Percentiles rank a stretch among this genome's conserved stretches.
These are phyloP conservation scores for Andrena fulva DNA, from an alignment of 2,888 invertebrate species.

Conservation along the genomic window DNA sequence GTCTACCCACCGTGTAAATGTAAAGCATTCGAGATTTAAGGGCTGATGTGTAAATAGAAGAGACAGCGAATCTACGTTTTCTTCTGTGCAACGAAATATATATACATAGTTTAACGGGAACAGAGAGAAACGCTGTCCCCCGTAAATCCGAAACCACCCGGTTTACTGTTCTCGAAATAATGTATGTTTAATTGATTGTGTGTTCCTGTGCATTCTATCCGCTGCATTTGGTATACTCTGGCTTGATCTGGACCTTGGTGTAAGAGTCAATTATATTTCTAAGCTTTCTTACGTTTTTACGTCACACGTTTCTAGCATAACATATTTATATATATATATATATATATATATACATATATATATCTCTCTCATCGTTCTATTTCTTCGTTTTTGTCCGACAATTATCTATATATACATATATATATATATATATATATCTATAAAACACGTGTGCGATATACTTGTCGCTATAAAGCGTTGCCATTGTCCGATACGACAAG, in stretches of 20 bases:
- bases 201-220: conserved; percentile 84
- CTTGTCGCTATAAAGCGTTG: conserved; percentile 18
- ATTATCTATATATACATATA: not conserved
- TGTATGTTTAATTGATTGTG: conserved; percentile 83
- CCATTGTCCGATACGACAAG: conserved; percentile 14
- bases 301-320: conserved; percentile 63
- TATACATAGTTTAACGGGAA: conserved; percentile 17
- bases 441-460: conserved; percentile 12
- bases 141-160: conserved; percentile 50
- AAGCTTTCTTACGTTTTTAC: conserved; percentile 81
- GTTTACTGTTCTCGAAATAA: conserved; percentile 72
- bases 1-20: conserved; percentile 8
- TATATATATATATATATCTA: not conserved
- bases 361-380: conserved; percentile 7
- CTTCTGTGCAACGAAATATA: not conserved
- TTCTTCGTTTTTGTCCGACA: conserved; percentile 2
- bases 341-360: conserved; percentile 26
- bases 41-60: conserved; percentile 21
- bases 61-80: conserved; percentile 11
- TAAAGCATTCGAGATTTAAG: not conserved
- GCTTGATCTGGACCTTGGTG: conserved; percentile 85
- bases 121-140: conserved; percentile 44
- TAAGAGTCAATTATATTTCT: conserved; percentile 84
- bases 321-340: conserved; percentile 26
- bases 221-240: conserved; percentile 85